phyloP scores from a whole-genome alignment of 2,888 invertebrate genomes.

The Thymelicus acteon region DNA sequence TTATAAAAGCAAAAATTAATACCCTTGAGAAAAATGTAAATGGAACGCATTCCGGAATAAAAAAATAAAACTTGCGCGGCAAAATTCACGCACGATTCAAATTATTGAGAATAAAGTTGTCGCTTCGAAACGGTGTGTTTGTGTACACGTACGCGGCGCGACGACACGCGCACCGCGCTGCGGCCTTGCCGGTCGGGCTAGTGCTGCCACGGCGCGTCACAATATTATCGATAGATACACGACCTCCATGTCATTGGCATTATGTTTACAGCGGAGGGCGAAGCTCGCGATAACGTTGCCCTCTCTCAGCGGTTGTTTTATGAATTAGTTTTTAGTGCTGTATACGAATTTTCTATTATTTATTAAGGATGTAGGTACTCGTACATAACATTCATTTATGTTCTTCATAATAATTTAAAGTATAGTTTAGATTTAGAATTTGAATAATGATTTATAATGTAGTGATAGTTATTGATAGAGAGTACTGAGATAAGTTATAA shows the following conservation, averaged over 20 bases:
- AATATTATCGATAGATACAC: constrained; percentile 73
- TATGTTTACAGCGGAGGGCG: constrained; percentile 71
- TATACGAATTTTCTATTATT: neutral
- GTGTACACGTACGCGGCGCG: constrained; percentile 47
- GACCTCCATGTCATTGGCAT: constrained; percentile 80
- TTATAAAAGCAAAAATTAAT: constrained; percentile 33
- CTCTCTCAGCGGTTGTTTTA: constrained; percentile 36
- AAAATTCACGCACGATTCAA: constrained; percentile 51
- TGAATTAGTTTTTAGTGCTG: constrained; percentile 11
- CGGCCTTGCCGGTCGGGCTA: constrained; percentile 77
- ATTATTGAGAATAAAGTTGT: constrained; percentile 61
- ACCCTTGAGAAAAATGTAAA: constrained; percentile 38
- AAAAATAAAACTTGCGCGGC: constrained; percentile 36
- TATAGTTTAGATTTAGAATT: no score
- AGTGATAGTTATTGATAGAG: no score
- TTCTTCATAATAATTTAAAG: no score
- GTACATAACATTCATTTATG: no score
- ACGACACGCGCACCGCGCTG: constrained; percentile 58
- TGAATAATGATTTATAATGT: no score
- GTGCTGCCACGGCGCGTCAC: constrained; percentile 69
- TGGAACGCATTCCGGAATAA: constrained; percentile 28
- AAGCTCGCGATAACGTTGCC: constrained; percentile 64
- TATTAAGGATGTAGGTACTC: neutral
- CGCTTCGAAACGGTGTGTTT: constrained; percentile 57
- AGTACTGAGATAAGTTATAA: no score